A percentile compares a stretch with the other conserved stretches of the same genome.
Conservation (phyloP, 2,113 vertebrate genomes). For the Gulo gulo region DNA sequence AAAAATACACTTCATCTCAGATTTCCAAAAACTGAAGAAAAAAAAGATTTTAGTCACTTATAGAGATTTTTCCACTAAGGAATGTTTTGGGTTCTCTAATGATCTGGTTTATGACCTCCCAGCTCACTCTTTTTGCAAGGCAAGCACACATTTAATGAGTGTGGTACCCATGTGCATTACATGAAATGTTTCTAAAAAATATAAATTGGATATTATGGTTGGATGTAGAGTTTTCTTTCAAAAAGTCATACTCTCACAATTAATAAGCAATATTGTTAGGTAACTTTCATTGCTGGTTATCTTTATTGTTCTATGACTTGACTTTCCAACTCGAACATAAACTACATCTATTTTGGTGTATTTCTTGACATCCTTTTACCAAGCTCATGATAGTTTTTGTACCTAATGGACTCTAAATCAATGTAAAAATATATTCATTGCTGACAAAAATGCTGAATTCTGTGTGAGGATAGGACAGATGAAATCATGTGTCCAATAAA, state of each 20-base stretch:
- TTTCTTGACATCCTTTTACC: not conserved
- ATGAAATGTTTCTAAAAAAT: not conserved
- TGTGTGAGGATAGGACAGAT: not conserved
- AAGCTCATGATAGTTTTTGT: not conserved
- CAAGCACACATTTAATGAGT: constrained; percentile 18
- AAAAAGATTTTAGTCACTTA: not conserved
- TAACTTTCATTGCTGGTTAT: constrained; percentile 8
- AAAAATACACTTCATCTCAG: not conserved
- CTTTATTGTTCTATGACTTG: constrained; percentile 3
- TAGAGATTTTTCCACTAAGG: not conserved
- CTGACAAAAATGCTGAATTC: not conserved
- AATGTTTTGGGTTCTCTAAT: not conserved
- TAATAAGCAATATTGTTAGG: not conserved
- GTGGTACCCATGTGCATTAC: not conserved
- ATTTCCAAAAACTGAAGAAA: constrained; percentile 32
- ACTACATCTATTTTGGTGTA: not conserved
- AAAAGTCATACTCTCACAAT: not conserved
- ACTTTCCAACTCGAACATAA: not conserved
- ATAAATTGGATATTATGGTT: constrained; percentile 21
- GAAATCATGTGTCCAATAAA: not conserved
- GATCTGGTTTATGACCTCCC: not conserved
- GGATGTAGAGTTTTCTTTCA: not conserved
- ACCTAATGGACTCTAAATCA: not conserved
- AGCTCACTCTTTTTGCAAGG: not conserved
- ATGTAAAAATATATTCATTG: not conserved